Conservation (phyloP, 2,888 invertebrate species). For the Elysia crispata region DNA sequence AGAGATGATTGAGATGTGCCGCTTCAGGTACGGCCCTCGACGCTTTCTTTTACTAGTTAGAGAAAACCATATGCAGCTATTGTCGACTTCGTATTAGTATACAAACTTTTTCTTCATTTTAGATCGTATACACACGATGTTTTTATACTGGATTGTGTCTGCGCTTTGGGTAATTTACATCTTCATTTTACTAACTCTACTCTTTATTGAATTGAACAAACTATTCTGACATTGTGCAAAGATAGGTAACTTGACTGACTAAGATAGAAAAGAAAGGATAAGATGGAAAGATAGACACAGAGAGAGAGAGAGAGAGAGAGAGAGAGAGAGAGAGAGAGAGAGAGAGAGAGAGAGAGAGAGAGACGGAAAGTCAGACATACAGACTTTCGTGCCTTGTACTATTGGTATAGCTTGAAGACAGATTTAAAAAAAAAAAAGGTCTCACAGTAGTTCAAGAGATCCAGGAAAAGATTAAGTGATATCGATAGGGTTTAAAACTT, state of each 20-base stretch:
- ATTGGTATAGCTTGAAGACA: not conserved
- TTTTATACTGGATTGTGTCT: no score
- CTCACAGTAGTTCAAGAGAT: not conserved
- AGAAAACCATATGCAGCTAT: no score
- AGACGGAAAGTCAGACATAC: slow-evolving; percentile 1
- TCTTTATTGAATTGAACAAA: no score
- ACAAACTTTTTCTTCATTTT: no score
- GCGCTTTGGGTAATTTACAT: no score
- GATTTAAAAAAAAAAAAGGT: not conserved
- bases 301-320: slow-evolving; percentile 23
- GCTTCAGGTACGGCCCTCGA: not conserved
- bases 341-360: slow-evolving; percentile 43
- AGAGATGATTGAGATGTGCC: not conserved
- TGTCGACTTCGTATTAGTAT: no score
- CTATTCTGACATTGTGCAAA: no score
- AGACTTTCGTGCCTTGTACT: not conserved
- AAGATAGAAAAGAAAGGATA: not conserved
- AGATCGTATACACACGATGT: no score
- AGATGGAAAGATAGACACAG: not conserved
- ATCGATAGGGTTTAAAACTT: no score
- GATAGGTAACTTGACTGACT: no score
- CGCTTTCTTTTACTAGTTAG: no score
- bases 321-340: slow-evolving; percentile 37
- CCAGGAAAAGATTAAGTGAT: not conserved
- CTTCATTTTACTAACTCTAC: no score